Base-by-base conservation (phyloP, 2,888 invertebrate genomes). In the Cyrtodaria siliqua region DNA sequence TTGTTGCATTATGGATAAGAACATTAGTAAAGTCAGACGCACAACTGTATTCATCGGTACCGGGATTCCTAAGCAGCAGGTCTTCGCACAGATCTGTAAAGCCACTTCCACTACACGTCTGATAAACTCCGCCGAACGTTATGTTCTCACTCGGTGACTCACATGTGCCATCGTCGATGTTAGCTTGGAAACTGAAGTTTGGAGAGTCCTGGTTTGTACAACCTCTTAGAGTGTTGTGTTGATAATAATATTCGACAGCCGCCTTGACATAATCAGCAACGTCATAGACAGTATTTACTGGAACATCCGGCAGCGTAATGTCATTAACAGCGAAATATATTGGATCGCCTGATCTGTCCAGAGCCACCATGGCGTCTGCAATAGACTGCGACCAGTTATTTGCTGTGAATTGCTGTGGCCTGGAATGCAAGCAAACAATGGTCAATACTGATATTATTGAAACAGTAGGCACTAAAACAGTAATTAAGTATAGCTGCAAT, bases 81-180 rank as follows among this genome's bases (percentile, higher is more conserved):
- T 42, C 44, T 16, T 20, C 9, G 44, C 78, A 81, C 0, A 78
- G 62, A 33, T 78, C 49, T 0, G 50, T 44, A 55, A 74, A 68
- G 0, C 82, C 83, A 0, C 59, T 24, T 47, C 78, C 67, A 8
- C 14, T 16, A 53, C 88, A 89, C 0, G 77, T 77, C 72, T 88
- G 89, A 57, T 80, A 90, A 4, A 87, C 80, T 1, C 91, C 91
- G 9, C 91, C 91, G 61, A 90, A 90, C 3, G 88, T 88, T 27
- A 86, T 80, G 63, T 88, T 89, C 24, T 86, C 85, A 6, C 77
- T 73, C 0, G 85, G 75, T 23, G 82, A 64, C 24, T 77, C 44
- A 47, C 91, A 91, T 0, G 85, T 72, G 9, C 86, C 86, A 50
- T 90, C 90, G 42, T 89, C 87, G 14, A 87, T 77, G 56, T 91